A percentile compares a stretch with the other conserved stretches of the same genome.
Evolutionary conservation across 2,888 invertebrate species (phyloP).

Genomic region (Lottia scabra): DNA sequence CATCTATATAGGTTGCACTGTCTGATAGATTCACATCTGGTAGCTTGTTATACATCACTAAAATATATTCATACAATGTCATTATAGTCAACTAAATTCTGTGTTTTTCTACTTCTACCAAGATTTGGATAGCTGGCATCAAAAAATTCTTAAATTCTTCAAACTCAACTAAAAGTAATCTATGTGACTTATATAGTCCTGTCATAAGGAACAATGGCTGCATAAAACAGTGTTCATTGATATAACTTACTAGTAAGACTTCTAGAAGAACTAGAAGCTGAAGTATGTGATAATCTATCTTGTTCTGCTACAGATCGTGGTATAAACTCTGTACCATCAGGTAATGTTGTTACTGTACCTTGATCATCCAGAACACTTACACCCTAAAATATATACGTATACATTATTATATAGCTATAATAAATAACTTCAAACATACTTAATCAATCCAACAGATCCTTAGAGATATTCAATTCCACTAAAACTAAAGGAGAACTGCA

Average conservation of each 20-base stretch:
- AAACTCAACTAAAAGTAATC: too few species aligned
- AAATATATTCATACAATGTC: not conserved
- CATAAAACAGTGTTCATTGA: not conserved
- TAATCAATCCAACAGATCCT: too few species aligned
- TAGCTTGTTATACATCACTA: conserved; percentile 61
- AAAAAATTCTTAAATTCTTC: too few species aligned
- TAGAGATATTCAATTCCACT: too few species aligned
- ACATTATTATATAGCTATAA: too few species aligned
- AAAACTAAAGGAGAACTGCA: too few species aligned
- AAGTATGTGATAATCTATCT: not conserved
- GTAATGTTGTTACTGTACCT: conserved; percentile 42
- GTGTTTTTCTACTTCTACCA: too few species aligned
- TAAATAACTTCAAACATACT: too few species aligned
- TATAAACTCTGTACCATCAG: conserved; percentile 20
- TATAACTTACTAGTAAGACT: conserved; percentile 8
- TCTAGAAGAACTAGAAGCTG: not conserved
- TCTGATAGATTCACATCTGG: conserved; percentile 57
- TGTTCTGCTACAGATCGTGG: not conserved
- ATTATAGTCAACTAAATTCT: too few species aligned
- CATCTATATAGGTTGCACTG: conserved; percentile 65
- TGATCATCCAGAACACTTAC: conserved; percentile 41
- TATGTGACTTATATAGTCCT: too few species aligned
- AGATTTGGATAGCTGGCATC: too few species aligned
- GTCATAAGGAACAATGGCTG: too few species aligned
- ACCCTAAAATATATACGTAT: conserved; percentile 27